A percentile compares a stretch with the other conserved stretches of the same genome.
phyloP scores from a whole-genome alignment of 1,140 invertebrate genomes.

The Anadara kagoshimensis region DNA sequence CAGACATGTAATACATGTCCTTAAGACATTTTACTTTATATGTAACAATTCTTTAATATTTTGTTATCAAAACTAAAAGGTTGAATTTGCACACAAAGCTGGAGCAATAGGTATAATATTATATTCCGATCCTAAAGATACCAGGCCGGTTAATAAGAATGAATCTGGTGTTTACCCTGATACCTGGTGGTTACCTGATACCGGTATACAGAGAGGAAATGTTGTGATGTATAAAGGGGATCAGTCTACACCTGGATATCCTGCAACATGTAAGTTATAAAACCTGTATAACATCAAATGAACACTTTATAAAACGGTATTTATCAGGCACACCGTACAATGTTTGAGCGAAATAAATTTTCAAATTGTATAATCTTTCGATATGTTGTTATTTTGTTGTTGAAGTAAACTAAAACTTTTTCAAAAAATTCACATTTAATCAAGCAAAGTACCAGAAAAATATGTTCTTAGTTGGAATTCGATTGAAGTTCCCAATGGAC shows the following conservation, averaged over 20 bases:
- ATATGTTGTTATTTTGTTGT: no score
- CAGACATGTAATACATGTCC: no score
- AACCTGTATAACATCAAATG: not conserved
- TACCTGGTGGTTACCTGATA: conserved; percentile 74
- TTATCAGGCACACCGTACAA: not conserved
- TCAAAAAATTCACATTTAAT: no score
- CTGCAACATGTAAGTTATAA: conserved; percentile 55
- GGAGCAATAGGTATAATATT: conserved; percentile 34
- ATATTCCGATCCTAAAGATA: conserved; percentile 32
- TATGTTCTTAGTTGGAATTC: no score
- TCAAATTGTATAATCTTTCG: not conserved
- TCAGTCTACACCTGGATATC: conserved; percentile 73
- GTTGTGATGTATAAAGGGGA: conserved; percentile 69
- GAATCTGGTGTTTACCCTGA: conserved; percentile 70
- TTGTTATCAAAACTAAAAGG: not conserved
- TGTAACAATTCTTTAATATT: no score
- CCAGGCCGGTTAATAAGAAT: not conserved
- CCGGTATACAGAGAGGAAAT: conserved; percentile 72
- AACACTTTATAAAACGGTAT: not conserved
- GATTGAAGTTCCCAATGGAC: no score
- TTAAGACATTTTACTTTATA: not conserved
- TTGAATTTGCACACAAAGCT: conserved; percentile 17
- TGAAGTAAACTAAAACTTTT: no score
- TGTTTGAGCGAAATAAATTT: not conserved
- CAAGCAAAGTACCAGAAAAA: no score